Conservation (phyloP, 2,113 vertebrate genomes). For the Dolichotis patagonum region DNA sequence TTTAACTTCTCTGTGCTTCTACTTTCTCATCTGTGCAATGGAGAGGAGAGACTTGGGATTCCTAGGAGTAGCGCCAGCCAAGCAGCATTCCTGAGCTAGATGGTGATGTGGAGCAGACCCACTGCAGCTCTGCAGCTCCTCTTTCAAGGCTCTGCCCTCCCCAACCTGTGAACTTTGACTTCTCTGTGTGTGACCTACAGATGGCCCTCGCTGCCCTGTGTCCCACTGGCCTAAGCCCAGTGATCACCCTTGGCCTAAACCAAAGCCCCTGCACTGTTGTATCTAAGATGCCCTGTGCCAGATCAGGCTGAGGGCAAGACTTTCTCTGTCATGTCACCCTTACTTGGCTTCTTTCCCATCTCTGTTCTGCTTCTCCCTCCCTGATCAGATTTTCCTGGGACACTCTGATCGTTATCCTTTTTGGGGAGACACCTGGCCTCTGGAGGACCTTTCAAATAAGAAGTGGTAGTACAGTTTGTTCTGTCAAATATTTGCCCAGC, state of each 20-base stretch:
- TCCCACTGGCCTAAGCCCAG: background rate
- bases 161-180: background rate
- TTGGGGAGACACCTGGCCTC: background rate
- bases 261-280: background rate
- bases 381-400: background rate
- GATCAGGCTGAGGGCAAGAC: background rate
- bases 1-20: background rate
- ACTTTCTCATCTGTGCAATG: background rate
- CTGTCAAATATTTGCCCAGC: background rate
- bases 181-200: background rate
- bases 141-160: background rate
- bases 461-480: background rate
- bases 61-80: background rate
- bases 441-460: background rate
- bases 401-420: background rate
- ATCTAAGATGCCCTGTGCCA: background rate
- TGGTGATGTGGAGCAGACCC: background rate
- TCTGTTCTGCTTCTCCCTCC: background rate
- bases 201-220: too few relatives aligned
- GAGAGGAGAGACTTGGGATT: accelerated
- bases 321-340: background rate
- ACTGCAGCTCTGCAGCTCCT: background rate
- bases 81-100: background rate
- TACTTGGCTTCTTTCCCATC: background rate
- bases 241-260: background rate